Evolutionary conservation across 2,888 invertebrate genomes (phyloP), one percentile per base, ranked within the genome.

Genomic region (Acanthoscelides obtectus): DNA sequence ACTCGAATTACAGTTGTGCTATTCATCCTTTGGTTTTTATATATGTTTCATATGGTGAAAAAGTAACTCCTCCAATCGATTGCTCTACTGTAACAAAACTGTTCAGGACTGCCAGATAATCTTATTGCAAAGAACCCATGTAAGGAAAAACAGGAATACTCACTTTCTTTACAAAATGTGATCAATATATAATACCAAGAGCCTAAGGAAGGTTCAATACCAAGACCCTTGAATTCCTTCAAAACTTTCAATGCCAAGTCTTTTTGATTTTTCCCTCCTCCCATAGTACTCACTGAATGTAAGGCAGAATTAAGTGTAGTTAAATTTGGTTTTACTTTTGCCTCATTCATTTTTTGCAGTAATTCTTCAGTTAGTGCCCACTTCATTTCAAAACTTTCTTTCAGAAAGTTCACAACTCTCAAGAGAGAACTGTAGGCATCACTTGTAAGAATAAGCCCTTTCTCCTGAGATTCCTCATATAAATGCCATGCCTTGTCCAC

Each of bases 111-210:
- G n/a, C n/a, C n/a, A n/a, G n/a, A 21, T 27, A 22, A 20, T 3
- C 17, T 6, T 19, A 64, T 25, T 66, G 65, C 19, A 65, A 72
- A 45, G n/a, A 69, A 73, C 86, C 8, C 22, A 20, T 2, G 12
- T 66, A 4, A 66, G n/a, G n/a, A n/a, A n/a, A n/a, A 0, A 22
- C n/a, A n/a, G 12, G 12, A 45, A 22, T 67, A 79, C 90, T 89
- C 85, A 89, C 94, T 87, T 74, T 93, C 92, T 81, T 90, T 90
- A 80, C 91, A 93, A 82, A 91, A 94, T 68, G 91, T 88, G 69
- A 88, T 88, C 20, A 96, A 83, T 0, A 95, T 80, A 80, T 90
- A 90, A 83, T 92, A 92, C 86, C 94, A 97, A 0, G 92, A 90
- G 0, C 91, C 91, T 6, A 97, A 86, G 21, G 91, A 90, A 0